Conservation (phyloP, 2,888 invertebrate genomes). For the Trichacis sp. region DNA sequence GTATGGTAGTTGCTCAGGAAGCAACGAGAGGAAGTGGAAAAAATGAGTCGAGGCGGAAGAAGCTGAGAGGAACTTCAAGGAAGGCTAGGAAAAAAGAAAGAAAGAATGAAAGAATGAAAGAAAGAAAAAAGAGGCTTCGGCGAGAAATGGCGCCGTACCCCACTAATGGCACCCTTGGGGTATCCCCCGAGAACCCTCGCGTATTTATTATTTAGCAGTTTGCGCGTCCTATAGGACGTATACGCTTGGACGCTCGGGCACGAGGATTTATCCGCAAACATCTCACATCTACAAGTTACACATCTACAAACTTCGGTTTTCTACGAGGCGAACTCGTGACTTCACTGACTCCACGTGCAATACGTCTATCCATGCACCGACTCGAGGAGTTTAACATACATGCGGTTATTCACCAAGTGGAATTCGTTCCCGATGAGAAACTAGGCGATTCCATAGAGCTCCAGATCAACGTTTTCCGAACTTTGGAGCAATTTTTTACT, state of each 20-base stretch:
- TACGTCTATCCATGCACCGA: background rate
- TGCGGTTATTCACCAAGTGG: background rate
- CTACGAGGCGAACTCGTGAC: conserved; percentile 42
- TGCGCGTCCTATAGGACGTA: conserved; percentile 47
- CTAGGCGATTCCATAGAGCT: background rate
- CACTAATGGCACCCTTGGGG: conserved; percentile 69
- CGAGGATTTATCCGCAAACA: conserved; percentile 62
- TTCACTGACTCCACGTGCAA: conserved; percentile 25
- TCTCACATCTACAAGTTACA: conserved; percentile 50
- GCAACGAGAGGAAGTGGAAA: conserved; percentile 22
- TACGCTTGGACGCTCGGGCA: conserved; percentile 31
- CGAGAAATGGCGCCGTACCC: conserved; percentile 55
- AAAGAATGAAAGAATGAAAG: conserved; percentile 29
- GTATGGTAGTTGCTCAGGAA: conserved; percentile 21
- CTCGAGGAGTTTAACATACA: background rate
- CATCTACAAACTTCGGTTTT: no score
- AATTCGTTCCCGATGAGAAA: background rate
- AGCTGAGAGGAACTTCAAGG: no score
- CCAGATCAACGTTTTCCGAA: no score
- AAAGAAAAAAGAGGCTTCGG: conserved; percentile 18
- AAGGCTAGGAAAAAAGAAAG: conserved; percentile 42
- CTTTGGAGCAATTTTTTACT: conserved; percentile 3
- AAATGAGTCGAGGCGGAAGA: conserved; percentile 36
- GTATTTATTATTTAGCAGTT: conserved; percentile 68
- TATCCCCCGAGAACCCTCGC: conserved; percentile 64